Percentiles rank a stretch among this genome's conserved stretches.
Conservation (phyloP, 2,113 vertebrate species). For the Eulemur macaco region DNA sequence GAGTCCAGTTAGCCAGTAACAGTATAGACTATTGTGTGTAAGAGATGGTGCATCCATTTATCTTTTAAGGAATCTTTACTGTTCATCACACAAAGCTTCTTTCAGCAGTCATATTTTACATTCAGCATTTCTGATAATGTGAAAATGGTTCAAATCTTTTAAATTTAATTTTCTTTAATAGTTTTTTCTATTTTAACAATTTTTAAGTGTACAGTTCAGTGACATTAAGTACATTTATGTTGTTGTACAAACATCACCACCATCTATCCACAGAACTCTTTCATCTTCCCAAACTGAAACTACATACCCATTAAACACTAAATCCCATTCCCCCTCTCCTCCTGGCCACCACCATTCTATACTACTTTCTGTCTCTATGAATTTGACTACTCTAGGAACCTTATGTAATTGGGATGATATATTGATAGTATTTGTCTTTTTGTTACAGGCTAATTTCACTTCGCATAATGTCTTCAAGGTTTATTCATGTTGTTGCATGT, state of each 20-base stretch:
- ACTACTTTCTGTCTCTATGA: neutral
- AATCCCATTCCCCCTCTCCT: rapidly evolving
- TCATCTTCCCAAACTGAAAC: neutral
- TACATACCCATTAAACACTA: neutral
- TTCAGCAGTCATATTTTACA: neutral
- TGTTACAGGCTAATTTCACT: neutral
- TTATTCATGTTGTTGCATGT: neutral
- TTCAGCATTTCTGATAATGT: neutral
- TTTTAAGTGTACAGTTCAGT: neutral
- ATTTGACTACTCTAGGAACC: neutral
- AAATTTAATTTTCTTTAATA: neutral
- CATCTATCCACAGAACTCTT: neutral
- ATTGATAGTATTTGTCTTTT: neutral
- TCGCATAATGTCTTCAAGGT: neutral
- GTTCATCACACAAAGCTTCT: neutral
- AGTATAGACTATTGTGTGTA: neutral
- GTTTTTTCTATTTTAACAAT: neutral
- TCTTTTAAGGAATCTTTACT: neutral
- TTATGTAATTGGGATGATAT: neutral
- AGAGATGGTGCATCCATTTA: neutral
- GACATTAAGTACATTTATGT: neutral
- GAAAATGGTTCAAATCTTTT: neutral
- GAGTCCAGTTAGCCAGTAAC: neutral
- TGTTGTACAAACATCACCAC: neutral
- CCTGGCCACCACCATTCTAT: neutral